Evolutionary conservation across 2,113 vertebrate species (phyloP).

Genomic region (Phyllostomus discolor): DNA sequence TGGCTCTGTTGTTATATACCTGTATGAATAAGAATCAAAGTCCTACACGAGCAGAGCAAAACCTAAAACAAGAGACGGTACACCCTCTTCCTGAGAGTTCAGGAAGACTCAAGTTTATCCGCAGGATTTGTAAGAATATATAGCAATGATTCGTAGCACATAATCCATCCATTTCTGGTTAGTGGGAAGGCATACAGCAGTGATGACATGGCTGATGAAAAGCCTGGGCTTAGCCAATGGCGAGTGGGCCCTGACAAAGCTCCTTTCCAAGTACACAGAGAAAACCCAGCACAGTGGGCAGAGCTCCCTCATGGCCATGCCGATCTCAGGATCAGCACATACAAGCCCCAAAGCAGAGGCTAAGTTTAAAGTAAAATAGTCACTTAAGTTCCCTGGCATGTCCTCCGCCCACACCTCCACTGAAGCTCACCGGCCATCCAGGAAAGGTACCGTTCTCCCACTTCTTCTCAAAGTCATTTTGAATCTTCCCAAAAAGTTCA

Average conservation of each 20-base stretch:
- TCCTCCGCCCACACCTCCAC: neutral
- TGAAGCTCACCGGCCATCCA: slow-evolving; percentile 92
- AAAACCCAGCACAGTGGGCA: neutral
- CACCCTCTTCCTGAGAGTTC: neutral
- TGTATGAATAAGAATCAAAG: neutral
- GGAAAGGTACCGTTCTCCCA: slow-evolving; percentile 96
- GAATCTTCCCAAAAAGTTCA: slow-evolving; percentile 95
- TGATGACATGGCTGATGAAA: neutral
- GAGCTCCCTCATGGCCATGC: neutral
- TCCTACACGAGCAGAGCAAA: neutral
- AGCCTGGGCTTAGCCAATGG: neutral
- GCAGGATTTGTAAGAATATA: neutral
- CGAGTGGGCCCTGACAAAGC: neutral
- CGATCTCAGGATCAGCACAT: neutral
- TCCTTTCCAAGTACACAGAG: neutral
- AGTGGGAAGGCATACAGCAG: neutral
- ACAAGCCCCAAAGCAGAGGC: neutral
- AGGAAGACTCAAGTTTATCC: neutral
- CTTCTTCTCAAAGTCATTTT: slow-evolving; percentile 96
- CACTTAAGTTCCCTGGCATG: neutral
- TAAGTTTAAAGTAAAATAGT: neutral
- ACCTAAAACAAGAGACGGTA: neutral
- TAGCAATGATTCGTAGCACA: neutral
- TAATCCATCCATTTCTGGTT: neutral
- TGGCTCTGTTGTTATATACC: neutral